These are phyloP conservation scores for Dynastes maya DNA, from an alignment of 2,888 invertebrate genomes.

Conservation along the genomic window DNA sequence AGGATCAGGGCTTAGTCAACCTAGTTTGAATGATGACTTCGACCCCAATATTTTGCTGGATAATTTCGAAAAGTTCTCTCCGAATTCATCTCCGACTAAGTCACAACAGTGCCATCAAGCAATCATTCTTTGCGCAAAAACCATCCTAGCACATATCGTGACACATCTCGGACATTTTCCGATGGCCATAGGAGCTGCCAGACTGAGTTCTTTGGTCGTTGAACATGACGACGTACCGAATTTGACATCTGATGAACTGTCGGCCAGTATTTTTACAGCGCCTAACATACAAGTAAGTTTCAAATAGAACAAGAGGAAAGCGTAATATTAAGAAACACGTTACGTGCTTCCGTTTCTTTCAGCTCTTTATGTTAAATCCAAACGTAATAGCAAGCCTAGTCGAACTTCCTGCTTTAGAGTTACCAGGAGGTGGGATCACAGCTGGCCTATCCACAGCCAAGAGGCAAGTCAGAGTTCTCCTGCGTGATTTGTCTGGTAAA, in stretches of 20 bases:
- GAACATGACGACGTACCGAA: constrained; percentile 92
- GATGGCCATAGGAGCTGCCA: constrained; percentile 89
- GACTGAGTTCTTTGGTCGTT: constrained; percentile 90
- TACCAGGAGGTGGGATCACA: constrained; percentile 85
- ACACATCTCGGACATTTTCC: constrained; percentile 97
- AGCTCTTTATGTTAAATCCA: constrained; percentile 89
- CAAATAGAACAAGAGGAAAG: not conserved
- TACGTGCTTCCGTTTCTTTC: constrained; percentile 64
- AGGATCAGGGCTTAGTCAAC: constrained; percentile 70
- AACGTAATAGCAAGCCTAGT: constrained; percentile 90
- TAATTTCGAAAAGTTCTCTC: constrained; percentile 74
- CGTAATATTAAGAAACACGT: no score
- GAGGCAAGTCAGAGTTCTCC: constrained; percentile 84
- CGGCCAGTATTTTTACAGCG: constrained; percentile 85
- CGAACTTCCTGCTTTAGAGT: constrained; percentile 88
- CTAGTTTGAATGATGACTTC: constrained; percentile 78
- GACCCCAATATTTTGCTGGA: constrained; percentile 82
- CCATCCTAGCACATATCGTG: constrained; percentile 86
- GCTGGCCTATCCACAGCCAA: constrained; percentile 85
- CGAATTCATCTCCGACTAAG: constrained; percentile 70
- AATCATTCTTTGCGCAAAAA: constrained; percentile 75
- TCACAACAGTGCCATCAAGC: constrained; percentile 73
- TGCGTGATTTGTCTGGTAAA: constrained; percentile 94
- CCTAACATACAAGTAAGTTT: constrained; percentile 81
- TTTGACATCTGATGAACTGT: constrained; percentile 82